Evolutionary conservation across 2,797 vertebrate genomes (phyloP).

Genomic region (Chromobotia macracanthus): DNA sequence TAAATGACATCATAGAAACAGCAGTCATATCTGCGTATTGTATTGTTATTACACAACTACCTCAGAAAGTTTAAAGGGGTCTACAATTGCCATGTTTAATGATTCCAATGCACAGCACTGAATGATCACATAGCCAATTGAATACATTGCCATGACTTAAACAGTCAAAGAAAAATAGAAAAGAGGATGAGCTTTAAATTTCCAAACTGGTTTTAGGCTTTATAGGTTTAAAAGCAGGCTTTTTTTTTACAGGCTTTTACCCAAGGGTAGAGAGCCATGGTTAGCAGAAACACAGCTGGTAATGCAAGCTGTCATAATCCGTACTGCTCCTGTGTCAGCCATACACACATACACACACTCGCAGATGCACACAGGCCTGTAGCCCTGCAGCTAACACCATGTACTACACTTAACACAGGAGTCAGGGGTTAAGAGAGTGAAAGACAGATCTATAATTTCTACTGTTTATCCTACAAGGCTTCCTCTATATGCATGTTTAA

Average conservation of each 20-base stretch:
- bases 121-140: neutral
- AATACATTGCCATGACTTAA: neutral
- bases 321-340: constrained; percentile 37
- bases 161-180: constrained; percentile 6
- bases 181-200: constrained; percentile 29
- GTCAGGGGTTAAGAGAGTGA: constrained; percentile 37
- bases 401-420: constrained; percentile 56
- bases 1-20: constrained; percentile 49
- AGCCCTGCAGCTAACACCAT: constrained; percentile 51
- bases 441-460: constrained; percentile 46
- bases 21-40: constrained; percentile 17
- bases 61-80: constrained; percentile 21
- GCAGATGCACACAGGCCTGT: constrained; percentile 35
- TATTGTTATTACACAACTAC: constrained; percentile 25
- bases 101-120: neutral
- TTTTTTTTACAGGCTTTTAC: no score
- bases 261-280: constrained; percentile 48
- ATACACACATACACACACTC: constrained; percentile 19
- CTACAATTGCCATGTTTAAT: neutral
- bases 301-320: constrained; percentile 62
- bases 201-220: constrained; percentile 51
- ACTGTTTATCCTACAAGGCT: neutral
- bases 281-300: constrained; percentile 57
- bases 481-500: neutral
- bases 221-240: no score